Evolutionary conservation across 1,140 invertebrate species (phyloP), one percentile per base, ranked within the genome.

Genomic region (Achatina immaculata): DNA sequence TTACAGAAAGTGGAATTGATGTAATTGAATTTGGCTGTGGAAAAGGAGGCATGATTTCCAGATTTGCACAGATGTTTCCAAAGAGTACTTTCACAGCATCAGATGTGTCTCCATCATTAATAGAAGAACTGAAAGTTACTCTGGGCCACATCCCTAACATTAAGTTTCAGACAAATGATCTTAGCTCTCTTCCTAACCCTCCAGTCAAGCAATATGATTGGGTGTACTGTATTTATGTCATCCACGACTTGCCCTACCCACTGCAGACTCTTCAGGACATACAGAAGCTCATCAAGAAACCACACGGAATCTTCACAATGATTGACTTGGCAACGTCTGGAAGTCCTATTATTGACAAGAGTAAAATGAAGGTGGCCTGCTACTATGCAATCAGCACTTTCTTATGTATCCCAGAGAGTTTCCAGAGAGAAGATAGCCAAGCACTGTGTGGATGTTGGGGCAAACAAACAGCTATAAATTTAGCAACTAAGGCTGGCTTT

Each of bases 11-110:
- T 4, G 76, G 76, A 28, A 78, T 78, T 78, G 58, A 78, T 21
- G 76, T 78, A 4, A 66, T 78, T 43, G 76, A 78, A 43, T 68
- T 78, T 78, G 76, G 76, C n/a, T 55, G 58, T 45, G 76, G 76
- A 31, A 66, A 62, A 45, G 76, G 58, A 7, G 42, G 65, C n/a
- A 58, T 68, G 24, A 9, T 66, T 6, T 36, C 76, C 42, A 66
- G n/a, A 48, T 40, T 78, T 14, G 76, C 76, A 36, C 0, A 19
- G 6, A 66, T 68, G 76, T 78, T 78, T 43, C 76, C 76, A 28
- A 66, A 78, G 36, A 78, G 76, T 34, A 66, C 6, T 4, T 78
- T 78, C 34, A 48, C 28, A 16, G 48, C 76, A 19, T 68, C 76
- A 28, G 76, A 78, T 14, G 36, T 16, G 31, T 28, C 7, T 14